A percentile compares a stretch with the other conserved stretches of the same genome.
These are phyloP conservation scores for Vombatus ursinus DNA, from an alignment of 2,113 vertebrate genomes.

Conservation along the genomic window DNA sequence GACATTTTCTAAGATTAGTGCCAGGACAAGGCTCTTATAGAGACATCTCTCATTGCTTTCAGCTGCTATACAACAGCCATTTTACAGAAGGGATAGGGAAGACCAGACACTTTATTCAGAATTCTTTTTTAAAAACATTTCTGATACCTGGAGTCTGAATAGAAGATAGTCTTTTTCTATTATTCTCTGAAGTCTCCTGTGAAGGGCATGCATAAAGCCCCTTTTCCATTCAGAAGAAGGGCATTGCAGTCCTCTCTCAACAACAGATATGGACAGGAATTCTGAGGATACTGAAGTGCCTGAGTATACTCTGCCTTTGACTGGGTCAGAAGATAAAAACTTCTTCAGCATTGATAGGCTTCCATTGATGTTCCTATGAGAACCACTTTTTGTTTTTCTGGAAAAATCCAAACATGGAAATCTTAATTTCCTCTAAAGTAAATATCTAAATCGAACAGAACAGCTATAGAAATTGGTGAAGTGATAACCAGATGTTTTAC, in stretches of 20 bases:
- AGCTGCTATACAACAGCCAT: neutral
- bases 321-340: conserved; percentile 28
- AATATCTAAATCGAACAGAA: conserved; percentile 58
- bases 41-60: conserved; percentile 5
- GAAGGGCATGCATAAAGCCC: conserved; percentile 38
- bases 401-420: conserved; percentile 62
- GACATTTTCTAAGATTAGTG: conserved; percentile 44
- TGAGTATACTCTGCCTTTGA: conserved; percentile 50
- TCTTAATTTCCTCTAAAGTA: conserved; percentile 51
- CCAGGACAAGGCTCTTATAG: neutral
- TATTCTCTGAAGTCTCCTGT: conserved; percentile 7
- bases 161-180: conserved; percentile 21
- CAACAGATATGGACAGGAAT: neutral
- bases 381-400: conserved; percentile 53
- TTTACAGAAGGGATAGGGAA: neutral
- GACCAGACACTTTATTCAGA: neutral
- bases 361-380: conserved; percentile 43
- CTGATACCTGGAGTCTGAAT: neutral
- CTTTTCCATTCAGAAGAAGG: conserved; percentile 45
- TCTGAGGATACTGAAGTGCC: neutral
- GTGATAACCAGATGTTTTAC: conserved; percentile 66
- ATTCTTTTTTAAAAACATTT: neutral
- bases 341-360: conserved; percentile 4
- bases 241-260: conserved; percentile 10
- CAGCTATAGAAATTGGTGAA: conserved; percentile 50